Evolutionary conservation across 2,797 vertebrate genomes (phyloP), one percentile per base, ranked within the genome.

Genomic region (Fratercula arctica): DNA sequence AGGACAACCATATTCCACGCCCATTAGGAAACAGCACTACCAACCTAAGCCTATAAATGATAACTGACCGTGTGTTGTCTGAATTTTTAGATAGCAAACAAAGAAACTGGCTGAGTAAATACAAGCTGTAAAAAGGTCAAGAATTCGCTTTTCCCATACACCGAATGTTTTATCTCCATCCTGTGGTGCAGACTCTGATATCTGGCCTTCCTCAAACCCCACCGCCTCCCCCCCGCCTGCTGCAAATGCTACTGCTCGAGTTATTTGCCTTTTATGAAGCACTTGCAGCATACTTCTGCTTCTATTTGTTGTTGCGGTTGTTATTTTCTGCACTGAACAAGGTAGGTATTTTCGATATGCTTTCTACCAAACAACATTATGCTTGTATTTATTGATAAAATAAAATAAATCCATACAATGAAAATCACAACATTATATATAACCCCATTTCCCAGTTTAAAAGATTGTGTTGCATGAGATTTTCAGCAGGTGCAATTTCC

Each of bases 401-500:
- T 53, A 83, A 90, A 91, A 75, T 84, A 92, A 95, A 96, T 92
- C 95, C 79, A 81, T 80, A 66, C 43, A 21, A 72, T 10, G 85
- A 66, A 68, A 89, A 10, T 48, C 90, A 88, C 61, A 46, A 60
- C 46, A 37, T 91, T 90, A 87, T 94, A 92, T 77, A 90, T 46
- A 91, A 60, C 76, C 73, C 59, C 76, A 86, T 91, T 93, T 57
- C 89, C 91, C 91, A 94, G 76, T 37, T 83, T 85, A 90, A 95
- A 88, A 86, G 79, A 93, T 90, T 4, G 73, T 9, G 54, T 77
- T 84, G 95, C 82, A 56, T 48, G 93, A 91, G 83, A 61, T 89
- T 93, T 95, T 46, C 91, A 94, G 92, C 95, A 95, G 91, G 70
- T 79, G 83, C 93, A 95, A 95, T 93, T 96, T 91, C 94, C 90